Evolutionary conservation across 2,888 invertebrate genomes (phyloP), one percentile per base, ranked within the genome.

Genomic region (Rosalia funebris): DNA sequence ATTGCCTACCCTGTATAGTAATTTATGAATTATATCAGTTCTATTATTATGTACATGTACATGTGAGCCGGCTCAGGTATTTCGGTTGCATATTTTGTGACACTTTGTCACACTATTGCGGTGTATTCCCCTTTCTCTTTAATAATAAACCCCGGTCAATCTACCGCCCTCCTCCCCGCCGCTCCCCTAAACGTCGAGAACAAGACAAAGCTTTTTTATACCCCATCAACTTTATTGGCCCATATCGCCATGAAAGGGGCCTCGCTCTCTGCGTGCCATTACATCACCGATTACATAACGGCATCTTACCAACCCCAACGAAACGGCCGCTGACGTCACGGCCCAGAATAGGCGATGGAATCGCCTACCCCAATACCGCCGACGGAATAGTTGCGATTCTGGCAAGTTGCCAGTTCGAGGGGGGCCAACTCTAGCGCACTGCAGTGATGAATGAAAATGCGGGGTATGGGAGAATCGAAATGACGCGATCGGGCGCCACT

Each of bases 371-470:
- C 55, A 55, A 55, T 55, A 41, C 36, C 31, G 12, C 15, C 45
- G 37, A 45, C 46, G 55, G 34, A 12, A 44, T 55, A 55, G 55
- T 55, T 44, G 2, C 39, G 31, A 50, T 42, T 41, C 42, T 57
- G 57, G 57, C 57, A 36, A 15, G 34, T 31, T 31, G 57, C 57
- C 57, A 57, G 42, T 10, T 20, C 7, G 42, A 10, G n/a, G 42
- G 7, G 42, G 20, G 42, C 57, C 47, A 42, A 42, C 42, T 50
- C 31, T 50, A 50, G 57, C 57, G 57, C 57, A 57, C 34, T 57
- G 57, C 55, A 14, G 55, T 25, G 36, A 57, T 57, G 57, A 57
- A 57, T 57, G 57, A 36, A 57, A 44, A 19, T 19, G 14, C 34
- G 54, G 55, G 45, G 12, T 53, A 25, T 34, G 55, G 14, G 44